Evolutionary conservation across 2,888 invertebrate genomes (phyloP).

Genomic region (Ormyrus labotus): DNA sequence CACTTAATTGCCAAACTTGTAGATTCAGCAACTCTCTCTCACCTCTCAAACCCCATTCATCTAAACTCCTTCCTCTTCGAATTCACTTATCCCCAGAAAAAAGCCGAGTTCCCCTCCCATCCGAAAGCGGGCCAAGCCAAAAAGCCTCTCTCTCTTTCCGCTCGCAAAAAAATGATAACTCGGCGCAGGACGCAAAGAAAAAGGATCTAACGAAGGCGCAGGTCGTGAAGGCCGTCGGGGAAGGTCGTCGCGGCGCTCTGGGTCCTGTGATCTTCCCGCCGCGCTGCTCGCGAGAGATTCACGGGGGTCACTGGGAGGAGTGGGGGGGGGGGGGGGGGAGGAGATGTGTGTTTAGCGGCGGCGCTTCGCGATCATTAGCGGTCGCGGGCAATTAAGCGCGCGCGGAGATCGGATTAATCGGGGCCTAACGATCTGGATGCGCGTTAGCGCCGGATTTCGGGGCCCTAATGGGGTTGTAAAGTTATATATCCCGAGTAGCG

Average conservation of each 20-base stretch:
- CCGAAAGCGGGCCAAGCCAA: no score
- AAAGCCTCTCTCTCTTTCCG: no score
- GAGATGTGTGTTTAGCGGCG: neutral
- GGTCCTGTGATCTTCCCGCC: slow-evolving; percentile 43
- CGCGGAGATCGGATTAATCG: neutral
- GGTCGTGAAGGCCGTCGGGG: slow-evolving; percentile 54
- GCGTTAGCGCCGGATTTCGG: no score
- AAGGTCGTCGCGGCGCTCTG: slow-evolving; percentile 58
- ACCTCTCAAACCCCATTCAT: no score
- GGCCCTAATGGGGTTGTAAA: no score
- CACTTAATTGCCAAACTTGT: no score
- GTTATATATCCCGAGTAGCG: no score
- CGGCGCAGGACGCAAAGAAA: neutral
- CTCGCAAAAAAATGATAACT: no score
- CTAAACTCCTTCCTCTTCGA: no score
- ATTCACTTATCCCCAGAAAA: no score
- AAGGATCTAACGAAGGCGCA: slow-evolving; percentile 27
- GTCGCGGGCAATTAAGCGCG: neutral
- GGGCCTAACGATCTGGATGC: neutral
- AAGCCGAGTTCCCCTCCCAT: no score
- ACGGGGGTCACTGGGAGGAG: slow-evolving; percentile 16
- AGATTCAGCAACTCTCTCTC: no score
- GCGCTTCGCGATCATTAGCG: neutral
- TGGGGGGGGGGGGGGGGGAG: neutral
- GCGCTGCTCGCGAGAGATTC: neutral